Evolutionary conservation across 2,113 vertebrate species (phyloP), one percentile per base, ranked within the genome.

Genomic region (Solenodon paradoxus): DNA sequence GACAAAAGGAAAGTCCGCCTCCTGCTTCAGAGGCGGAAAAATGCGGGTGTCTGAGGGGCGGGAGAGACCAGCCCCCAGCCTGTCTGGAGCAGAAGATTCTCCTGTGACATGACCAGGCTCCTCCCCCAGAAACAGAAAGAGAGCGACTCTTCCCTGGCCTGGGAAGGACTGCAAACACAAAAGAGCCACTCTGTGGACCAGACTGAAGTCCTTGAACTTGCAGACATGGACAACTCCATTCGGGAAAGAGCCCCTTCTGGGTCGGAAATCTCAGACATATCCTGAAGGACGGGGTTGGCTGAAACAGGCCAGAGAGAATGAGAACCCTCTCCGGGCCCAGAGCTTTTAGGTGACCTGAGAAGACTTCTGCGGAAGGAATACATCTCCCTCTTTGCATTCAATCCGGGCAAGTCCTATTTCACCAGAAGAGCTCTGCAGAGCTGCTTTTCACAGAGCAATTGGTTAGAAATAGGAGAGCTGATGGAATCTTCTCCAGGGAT

Each of bases 321-420:
- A 72, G 35, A 86, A 63, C 17, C 64, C 64, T 68, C 71, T 47
- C 30, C 47, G 24, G 53, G 8, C 80, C 42, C 26, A 75, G 53
- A 81, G 66, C 61, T 81, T 49, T 28, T 2, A 28, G 30, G 24
- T 59, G 24, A 66, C 26, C 45, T 94, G 81, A 82, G 12, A 30
- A 35, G n/a, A 42, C 22, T 78, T 90, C 88, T 74, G 47, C n/a
- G 63, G 6, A 75, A 32, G 9, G 19, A 53, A 30, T 42, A 49
- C 17, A 20, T 32, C 75, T 57, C 1, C 32, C 47, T 82, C 78
- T 83, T 79, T 71, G 63, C 71, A 69, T 1, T 55, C 45, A 32
- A 51, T n/a, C 88, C 63, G 22, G 24, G 28, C 26, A 94, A 88
- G 72, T 9, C 24, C 86, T 77, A 55, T n/a, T 93, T n/a, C 42